A percentile compares a stretch with the other conserved stretches of the same genome.
Evolutionary conservation across 2,113 vertebrate genomes (phyloP).

Genomic region (Tapirus terrestris): DNA sequence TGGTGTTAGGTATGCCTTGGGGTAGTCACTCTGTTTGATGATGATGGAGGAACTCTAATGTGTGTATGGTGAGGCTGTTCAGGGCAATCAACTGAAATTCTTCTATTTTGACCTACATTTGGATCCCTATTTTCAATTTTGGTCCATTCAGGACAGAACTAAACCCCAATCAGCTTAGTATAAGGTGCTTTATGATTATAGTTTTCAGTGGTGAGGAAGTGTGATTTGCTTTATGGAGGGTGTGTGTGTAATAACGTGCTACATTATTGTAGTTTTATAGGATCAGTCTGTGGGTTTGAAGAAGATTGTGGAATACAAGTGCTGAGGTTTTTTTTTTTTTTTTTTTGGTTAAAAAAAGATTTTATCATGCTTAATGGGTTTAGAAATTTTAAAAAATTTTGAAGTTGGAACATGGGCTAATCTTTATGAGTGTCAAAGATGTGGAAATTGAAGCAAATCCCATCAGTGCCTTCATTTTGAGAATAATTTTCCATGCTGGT

Average conservation of each 20-base stretch:
- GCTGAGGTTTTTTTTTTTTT: not conserved
- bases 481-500: conserved; percentile 49
- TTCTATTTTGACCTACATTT: not conserved
- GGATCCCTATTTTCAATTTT: not conserved
- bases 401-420: not conserved
- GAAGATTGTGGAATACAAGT: not conserved
- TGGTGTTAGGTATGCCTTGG: not conserved
- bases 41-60: too few relatives aligned
- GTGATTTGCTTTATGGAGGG: not conserved
- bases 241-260: not conserved
- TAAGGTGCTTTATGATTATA: not conserved
- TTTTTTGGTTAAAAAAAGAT: not conserved
- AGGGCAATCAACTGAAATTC: not conserved
- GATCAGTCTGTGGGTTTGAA: not conserved
- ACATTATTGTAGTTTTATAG: not conserved
- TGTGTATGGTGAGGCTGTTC: not conserved
- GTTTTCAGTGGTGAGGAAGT: not conserved
- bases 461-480: conserved; percentile 34
- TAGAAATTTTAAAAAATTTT: conserved; percentile 25
- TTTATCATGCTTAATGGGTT: not conserved
- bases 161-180: not conserved
- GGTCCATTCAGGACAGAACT: not conserved
- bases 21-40: not conserved
- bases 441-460: conserved; percentile 33
- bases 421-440: conserved; percentile 38